phyloP scores from a whole-genome alignment of 1,140 invertebrate species.

The Delia radicum region DNA sequence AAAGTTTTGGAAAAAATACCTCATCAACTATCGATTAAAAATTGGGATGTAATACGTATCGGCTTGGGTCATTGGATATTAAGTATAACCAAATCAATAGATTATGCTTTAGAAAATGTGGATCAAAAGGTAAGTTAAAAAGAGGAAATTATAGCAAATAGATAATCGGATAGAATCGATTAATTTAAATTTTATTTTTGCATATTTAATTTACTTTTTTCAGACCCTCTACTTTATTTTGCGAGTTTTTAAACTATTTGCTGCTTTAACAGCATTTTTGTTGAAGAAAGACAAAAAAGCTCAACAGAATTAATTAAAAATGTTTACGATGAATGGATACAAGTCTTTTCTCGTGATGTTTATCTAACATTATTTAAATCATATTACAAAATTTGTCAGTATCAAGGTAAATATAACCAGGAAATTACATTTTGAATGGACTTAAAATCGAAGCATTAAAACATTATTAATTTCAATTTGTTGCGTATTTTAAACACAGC shows the following conservation, averaged over 20 bases:
- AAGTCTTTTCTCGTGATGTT: slow-evolving; percentile 60
- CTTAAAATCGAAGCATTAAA: too few species aligned
- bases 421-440: background rate
- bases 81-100: slow-evolving; percentile 56
- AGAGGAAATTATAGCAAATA: too few species aligned
- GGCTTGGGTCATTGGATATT: slow-evolving; percentile 65
- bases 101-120: slow-evolving; percentile 36
- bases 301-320: slow-evolving; percentile 55
- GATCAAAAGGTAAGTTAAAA: slow-evolving; percentile 54
- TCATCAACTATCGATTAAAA: slow-evolving; percentile 53
- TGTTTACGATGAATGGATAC: slow-evolving; percentile 63
- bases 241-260: slow-evolving; percentile 59
- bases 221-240: slow-evolving; percentile 58
- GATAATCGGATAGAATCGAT: too few species aligned
- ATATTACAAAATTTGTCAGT: slow-evolving; percentile 54
- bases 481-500: too few species aligned
- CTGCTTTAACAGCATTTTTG: slow-evolving; percentile 57
- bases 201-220: background rate
- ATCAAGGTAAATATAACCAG: slow-evolving; percentile 26
- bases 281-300: slow-evolving; percentile 55
- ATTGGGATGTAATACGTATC: slow-evolving; percentile 70
- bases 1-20: slow-evolving; percentile 55
- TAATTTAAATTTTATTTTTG: background rate
- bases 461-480: too few species aligned
- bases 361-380: slow-evolving; percentile 58